Base-by-base conservation (phyloP, 1,140 invertebrate genomes). In the Leptopilina clavipes region DNA sequence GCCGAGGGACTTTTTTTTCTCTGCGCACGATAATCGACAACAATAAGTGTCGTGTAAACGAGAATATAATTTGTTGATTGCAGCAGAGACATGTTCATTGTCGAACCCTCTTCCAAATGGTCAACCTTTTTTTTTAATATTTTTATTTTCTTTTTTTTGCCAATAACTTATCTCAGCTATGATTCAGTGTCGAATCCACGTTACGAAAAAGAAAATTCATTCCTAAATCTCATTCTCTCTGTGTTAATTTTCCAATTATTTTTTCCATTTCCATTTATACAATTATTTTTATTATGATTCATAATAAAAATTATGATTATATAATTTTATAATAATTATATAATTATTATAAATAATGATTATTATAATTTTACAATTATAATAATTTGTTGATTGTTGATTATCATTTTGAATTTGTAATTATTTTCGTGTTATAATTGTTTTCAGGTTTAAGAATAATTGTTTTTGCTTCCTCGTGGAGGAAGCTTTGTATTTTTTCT, bases 161-260 rank as follows among this genome's bases (percentile, higher is more conserved):
- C 59, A 65, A 65, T 65, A 65, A 65, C 18, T 31, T 31, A 2
- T 31, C 11, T 59, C 19, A 59, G 54, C 54, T 11, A n/a, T n/a
- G 10, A 25, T 65, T 65, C 22, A 65, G 59, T 65, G 59, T 22
- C 59, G 59, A 22, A 65, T 65, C 59, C 59, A 65, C 25, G 5
- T 31, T 1, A 65, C n/a, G 22, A 65, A 22, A 22, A 22, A 22
- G n/a, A 65, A 22, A 22, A 22, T 14, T n/a, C 14, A 31, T 65
- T 65, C 25, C 11, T 12, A 6, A 31, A 31, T 31, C 12, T 31
- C 19, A 11, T 14, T 65, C 6, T 25, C 19, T 25, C 6, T 22
- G 8, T 19, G 10, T 19, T 19, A 1, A 0, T 11, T 59, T 59
- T 19, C 2, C 19, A 59, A 59, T 22, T 3, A 59, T 1, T 22